Base-by-base conservation (phyloP, 2,888 invertebrate species). In the Psylliodes chrysocephalus region DNA sequence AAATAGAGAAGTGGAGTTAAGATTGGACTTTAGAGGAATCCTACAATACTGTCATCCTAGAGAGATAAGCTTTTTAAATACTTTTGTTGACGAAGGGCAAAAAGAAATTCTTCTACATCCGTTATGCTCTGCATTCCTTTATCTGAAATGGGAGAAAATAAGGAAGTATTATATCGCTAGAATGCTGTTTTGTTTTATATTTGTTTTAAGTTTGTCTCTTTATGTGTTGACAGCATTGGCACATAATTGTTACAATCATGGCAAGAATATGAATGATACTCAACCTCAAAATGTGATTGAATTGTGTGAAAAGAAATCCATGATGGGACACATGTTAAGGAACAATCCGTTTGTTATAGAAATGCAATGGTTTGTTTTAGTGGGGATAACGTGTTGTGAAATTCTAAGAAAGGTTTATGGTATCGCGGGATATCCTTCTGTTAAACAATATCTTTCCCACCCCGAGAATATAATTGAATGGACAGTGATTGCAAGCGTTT, bases 81-180 rank as follows among this genome's bases (percentile, higher is more conserved):
- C 93, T 0, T 92, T 94, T 70, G 92, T 95, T 0, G 93, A 93
- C 72, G 94, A 94, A 81, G 94, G 94, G 0, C 94, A 94, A 78
- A 94, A 94, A 76, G 92, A 93, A 79, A 91, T 95, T 35, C 82
- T 95, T 1, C 86, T 93, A 55, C 95, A 95, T 83, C 95, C 95
- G 0, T 82, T 95, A 2, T 94, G 94, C 79, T 93, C 94, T 6
- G 93, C 94, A 0, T 95, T 95, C 78, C 84, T 95, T 0, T 90
- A 94, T 77, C 88, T 95, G 54, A 95, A 95, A 79, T 95, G 95
- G 95, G 92, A 93, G 75, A 93, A 94, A 81, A 94, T 95, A 70
- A 86, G 94, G 22, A 93, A 93, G 82, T 95, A 93, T 78, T 94
- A 94, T 77, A 90, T 93, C 10, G 92, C 91, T 0, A 85, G 93